Evolutionary conservation across 2,888 invertebrate genomes (phyloP).

Genomic region (Monoplex corrugatus): DNA sequence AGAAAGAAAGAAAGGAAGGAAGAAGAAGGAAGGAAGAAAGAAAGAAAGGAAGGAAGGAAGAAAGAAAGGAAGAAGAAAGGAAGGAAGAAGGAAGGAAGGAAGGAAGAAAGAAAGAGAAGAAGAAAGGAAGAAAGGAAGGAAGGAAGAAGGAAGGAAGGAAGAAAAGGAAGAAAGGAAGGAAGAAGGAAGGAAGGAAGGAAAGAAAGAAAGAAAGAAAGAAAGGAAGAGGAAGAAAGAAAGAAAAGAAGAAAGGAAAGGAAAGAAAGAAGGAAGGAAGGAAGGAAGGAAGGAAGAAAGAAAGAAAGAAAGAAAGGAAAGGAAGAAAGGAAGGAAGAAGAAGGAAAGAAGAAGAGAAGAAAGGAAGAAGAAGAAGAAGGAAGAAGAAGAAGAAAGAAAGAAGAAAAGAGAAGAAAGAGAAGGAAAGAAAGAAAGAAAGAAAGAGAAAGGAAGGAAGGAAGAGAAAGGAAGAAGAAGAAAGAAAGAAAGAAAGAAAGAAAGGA

Average conservation of each 20-base stretch:
- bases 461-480: background rate
- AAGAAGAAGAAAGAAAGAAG: too few relatives aligned
- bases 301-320: too few relatives aligned
- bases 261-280: background rate
- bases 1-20: background rate
- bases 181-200: background rate
- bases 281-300: background rate
- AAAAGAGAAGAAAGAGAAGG: background rate
- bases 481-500: background rate
- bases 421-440: background rate
- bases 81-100: too few relatives aligned
- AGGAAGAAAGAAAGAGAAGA: background rate
- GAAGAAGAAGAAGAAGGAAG: background rate
- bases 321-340: background rate
- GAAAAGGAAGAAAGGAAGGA: background rate
- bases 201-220: background rate
- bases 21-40: too few relatives aligned
- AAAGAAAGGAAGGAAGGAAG: background rate
- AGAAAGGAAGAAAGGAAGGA: background rate
- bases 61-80: background rate
- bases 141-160: background rate
- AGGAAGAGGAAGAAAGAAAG: background rate
- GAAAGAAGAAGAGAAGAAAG: background rate
- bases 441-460: background rate
- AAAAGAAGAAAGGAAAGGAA: background rate